phyloP scores from a whole-genome alignment of 2,113 vertebrate genomes.

The Muntiacus reevesi region DNA sequence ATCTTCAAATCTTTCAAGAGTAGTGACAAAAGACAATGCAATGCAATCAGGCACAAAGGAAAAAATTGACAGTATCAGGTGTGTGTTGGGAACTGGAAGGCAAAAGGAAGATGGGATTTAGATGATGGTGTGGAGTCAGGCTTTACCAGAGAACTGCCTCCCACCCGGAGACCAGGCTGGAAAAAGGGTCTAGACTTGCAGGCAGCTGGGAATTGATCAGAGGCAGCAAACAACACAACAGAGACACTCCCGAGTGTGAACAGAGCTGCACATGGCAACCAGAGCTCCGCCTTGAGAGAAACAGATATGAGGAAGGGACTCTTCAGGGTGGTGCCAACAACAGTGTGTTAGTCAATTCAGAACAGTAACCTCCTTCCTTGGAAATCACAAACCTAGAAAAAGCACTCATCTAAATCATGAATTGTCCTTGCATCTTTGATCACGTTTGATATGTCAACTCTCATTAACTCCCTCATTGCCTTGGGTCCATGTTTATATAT shows the following conservation, averaged over 20 bases:
- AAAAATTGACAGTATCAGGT: neutral
- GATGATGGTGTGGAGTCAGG: accelerated
- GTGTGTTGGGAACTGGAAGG: neutral
- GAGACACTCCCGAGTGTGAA: neutral
- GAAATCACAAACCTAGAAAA: neutral
- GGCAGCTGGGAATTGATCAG: neutral
- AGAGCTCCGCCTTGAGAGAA: neutral
- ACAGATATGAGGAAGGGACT: neutral
- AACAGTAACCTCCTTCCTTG: neutral
- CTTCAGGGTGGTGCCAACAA: neutral
- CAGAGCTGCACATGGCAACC: accelerated
- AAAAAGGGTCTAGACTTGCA: neutral
- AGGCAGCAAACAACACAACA: accelerated
- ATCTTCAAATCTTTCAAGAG: neutral
- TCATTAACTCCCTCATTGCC: neutral
- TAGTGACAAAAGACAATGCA: neutral
- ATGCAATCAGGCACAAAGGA: neutral
- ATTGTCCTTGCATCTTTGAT: neutral
- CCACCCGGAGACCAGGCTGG: neutral
- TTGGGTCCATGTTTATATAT: neutral
- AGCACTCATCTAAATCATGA: neutral
- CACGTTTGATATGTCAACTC: neutral
- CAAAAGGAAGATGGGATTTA: neutral
- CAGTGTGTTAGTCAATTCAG: neutral
- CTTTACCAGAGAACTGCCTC: neutral